A percentile compares a stretch with the other conserved stretches of the same genome.
These are phyloP conservation scores for Orbicella faveolata DNA, from an alignment of 64 coral and sea anemone genomes.

Conservation along the genomic window DNA sequence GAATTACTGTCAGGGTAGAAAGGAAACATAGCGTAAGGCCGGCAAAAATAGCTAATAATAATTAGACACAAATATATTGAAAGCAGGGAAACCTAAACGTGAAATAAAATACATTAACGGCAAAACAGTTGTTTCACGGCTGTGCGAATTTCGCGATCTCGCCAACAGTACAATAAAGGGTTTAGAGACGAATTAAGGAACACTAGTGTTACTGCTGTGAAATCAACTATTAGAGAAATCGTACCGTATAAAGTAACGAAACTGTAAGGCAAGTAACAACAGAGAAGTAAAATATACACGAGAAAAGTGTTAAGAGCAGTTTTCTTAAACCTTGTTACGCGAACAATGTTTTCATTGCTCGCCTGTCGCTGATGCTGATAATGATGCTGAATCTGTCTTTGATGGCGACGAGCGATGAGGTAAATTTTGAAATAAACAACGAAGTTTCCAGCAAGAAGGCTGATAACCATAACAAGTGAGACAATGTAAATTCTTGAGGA, in stretches of 20 bases:
- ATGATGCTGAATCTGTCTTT: neutral
- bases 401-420: neutral
- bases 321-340: neutral
- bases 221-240: neutral
- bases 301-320: neutral
- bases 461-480: too few species aligned
- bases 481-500: neutral
- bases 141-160: neutral
- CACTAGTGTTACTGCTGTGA: neutral
- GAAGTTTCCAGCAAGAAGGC: neutral
- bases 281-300: neutral
- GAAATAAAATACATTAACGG: too few species aligned
- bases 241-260: neutral
- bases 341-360: neutral
- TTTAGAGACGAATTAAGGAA: neutral
- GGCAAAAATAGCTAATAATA: too few species aligned
- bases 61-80: too few species aligned
- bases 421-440: neutral
- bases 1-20: too few species aligned
- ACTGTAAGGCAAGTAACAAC: neutral
- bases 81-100: too few species aligned
- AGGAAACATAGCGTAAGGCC: too few species aligned
- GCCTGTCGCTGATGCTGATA: neutral
- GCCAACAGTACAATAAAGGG: neutral
- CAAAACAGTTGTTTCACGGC: too few species aligned